phyloP scores from a whole-genome alignment of 2,888 invertebrate genomes.

The Seira musarum region DNA sequence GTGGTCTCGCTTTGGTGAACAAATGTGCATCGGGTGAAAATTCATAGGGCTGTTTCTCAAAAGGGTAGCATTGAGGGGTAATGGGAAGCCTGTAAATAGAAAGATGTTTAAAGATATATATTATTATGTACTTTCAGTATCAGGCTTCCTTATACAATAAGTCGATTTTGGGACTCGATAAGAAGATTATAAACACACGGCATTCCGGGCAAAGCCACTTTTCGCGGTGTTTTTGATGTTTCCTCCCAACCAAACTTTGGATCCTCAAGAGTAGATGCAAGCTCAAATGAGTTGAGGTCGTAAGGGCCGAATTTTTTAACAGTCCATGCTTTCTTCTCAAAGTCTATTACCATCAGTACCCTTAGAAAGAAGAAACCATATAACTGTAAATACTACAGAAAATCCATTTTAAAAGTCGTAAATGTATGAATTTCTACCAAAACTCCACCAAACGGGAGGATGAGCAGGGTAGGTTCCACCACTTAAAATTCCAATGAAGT shows the following conservation, averaged over 20 bases:
- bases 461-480: conserved; percentile 33
- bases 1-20: conserved; percentile 12
- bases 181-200: conserved; percentile 19
- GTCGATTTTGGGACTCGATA: too few relatives aligned
- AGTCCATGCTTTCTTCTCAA: conserved; percentile 40
- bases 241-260: too few relatives aligned
- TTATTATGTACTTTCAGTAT: too few relatives aligned
- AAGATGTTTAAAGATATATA: too few relatives aligned
- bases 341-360: conserved; percentile 50
- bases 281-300: conserved; percentile 27
- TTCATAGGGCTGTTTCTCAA: too few relatives aligned
- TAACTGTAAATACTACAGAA: too few relatives aligned
- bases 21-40: too few relatives aligned
- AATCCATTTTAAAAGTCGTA: too few relatives aligned
- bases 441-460: conserved; percentile 43
- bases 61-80: too few relatives aligned
- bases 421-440: conserved; percentile 29
- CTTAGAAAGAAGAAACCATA: conserved; percentile 29
- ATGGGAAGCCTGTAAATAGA: too few relatives aligned
- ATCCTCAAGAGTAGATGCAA: conserved; percentile 15
- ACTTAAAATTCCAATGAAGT: conserved; percentile 55
- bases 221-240: too few relatives aligned
- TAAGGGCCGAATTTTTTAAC: conserved; percentile 56
- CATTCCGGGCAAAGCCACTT: conserved; percentile 28
- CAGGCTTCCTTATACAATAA: too few relatives aligned